A percentile compares a stretch with the other conserved stretches of the same genome.
These are phyloP conservation scores for Lanius ludovicianus DNA, from an alignment of 2,113 vertebrate genomes.

Conservation along the genomic window DNA sequence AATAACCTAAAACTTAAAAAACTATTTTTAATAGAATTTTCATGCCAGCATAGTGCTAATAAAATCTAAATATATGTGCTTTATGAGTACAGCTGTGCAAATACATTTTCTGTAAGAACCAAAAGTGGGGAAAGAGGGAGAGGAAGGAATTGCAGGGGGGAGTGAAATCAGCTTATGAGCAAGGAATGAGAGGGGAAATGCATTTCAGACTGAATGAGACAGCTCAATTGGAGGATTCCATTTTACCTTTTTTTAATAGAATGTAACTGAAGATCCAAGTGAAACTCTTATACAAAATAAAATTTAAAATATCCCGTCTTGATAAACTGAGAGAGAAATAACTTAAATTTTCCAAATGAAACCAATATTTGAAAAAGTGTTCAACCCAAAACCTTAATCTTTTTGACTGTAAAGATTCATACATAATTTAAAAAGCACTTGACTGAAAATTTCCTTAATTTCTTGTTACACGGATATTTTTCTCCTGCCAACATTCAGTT, in stretches of 20 bases:
- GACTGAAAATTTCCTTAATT: neutral
- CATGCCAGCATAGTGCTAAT: constrained; percentile 4
- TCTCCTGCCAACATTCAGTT: neutral
- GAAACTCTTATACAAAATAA: neutral
- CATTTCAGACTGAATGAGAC: neutral
- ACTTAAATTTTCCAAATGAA: neutral
- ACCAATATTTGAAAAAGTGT: neutral
- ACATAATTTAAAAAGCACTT: neutral
- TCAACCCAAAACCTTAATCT: neutral
- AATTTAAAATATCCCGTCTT: neutral
- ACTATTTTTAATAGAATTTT: neutral
- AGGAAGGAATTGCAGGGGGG: neutral
- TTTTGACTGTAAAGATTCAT: neutral
- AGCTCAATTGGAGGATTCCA: neutral
- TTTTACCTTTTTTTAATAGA: neutral
- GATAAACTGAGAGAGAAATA: neutral
- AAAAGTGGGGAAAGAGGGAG: neutral
- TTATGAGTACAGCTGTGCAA: constrained; percentile 44
- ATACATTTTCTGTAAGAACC: neutral
- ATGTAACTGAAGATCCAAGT: neutral
- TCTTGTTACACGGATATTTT: neutral
- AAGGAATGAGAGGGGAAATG: neutral
- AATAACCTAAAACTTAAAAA: neutral
- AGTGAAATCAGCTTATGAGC: neutral
- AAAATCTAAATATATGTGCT: neutral